Conservation (phyloP, 2,113 vertebrate genomes). For the Peucedramus taeniatus region DNA sequence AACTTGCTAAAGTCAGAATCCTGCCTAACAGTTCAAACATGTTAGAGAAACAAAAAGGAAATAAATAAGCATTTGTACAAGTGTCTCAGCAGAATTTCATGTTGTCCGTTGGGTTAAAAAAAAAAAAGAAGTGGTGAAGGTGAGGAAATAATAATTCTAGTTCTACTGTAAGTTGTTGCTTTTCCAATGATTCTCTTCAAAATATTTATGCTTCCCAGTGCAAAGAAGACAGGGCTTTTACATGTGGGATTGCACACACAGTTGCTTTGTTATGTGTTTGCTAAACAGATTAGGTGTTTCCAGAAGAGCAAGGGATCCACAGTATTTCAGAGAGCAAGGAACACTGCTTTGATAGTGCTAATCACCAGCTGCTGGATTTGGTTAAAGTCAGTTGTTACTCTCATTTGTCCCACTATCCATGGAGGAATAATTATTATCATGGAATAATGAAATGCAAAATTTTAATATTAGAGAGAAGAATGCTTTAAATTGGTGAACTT, state of each 20-base stretch:
- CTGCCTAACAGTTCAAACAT: neutral
- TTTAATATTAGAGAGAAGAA: neutral
- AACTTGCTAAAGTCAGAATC: neutral
- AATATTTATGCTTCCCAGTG: neutral
- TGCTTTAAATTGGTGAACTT: neutral
- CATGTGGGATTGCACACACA: neutral
- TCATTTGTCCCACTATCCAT: neutral
- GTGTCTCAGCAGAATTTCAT: neutral
- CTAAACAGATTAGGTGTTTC: neutral
- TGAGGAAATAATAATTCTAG: neutral
- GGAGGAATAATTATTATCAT: neutral
- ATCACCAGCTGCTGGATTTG: neutral
- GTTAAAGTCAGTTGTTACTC: neutral
- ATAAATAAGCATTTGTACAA: neutral
- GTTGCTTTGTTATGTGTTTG: neutral
- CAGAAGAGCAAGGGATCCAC: neutral
- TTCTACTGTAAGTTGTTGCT: neutral
- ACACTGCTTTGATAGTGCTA: neutral
- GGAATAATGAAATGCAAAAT: neutral
- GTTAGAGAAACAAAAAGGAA: neutral
- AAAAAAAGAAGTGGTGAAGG: accelerated
- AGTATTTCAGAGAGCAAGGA: neutral
- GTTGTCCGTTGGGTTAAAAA: neutral
- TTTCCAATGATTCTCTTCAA: neutral
- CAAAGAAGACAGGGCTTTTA: neutral